These are phyloP conservation scores for Elgaria multicarinata DNA, from an alignment of 2,113 vertebrate species.

Conservation along the genomic window DNA sequence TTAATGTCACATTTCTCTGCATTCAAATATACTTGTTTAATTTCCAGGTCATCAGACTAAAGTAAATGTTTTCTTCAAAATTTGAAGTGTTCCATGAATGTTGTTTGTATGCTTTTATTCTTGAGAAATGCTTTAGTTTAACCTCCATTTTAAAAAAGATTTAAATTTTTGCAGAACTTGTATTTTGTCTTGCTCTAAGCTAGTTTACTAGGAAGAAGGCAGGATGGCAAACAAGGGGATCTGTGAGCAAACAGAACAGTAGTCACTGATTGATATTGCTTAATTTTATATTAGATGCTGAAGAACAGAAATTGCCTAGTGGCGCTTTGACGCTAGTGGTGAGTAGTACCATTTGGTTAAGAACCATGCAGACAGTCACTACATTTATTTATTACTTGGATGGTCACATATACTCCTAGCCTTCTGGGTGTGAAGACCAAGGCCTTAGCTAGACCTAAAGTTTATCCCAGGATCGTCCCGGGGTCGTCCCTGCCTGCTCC, in stretches of 20 bases:
- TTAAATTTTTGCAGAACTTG: constrained; percentile 33
- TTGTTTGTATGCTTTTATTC: background rate
- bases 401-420: constrained; percentile 25
- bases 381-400: constrained; percentile 3
- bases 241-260: background rate
- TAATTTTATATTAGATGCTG: background rate
- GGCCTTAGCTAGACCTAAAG: too few species aligned
- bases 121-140: background rate
- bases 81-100: too few species aligned
- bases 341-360: background rate
- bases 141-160: background rate
- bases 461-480: too few species aligned
- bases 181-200: background rate
- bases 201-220: background rate
- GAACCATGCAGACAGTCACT: background rate
- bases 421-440: too few species aligned
- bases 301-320: constrained; percentile 8
- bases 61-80: too few species aligned
- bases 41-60: background rate
- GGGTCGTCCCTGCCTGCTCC: too few species aligned
- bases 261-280: background rate
- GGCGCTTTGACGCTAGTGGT: background rate
- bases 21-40: background rate
- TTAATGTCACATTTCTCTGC: background rate
- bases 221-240: background rate